These are phyloP conservation scores for Bruchidius siliquastri DNA, from an alignment of 2,888 invertebrate species.

Conservation along the genomic window DNA sequence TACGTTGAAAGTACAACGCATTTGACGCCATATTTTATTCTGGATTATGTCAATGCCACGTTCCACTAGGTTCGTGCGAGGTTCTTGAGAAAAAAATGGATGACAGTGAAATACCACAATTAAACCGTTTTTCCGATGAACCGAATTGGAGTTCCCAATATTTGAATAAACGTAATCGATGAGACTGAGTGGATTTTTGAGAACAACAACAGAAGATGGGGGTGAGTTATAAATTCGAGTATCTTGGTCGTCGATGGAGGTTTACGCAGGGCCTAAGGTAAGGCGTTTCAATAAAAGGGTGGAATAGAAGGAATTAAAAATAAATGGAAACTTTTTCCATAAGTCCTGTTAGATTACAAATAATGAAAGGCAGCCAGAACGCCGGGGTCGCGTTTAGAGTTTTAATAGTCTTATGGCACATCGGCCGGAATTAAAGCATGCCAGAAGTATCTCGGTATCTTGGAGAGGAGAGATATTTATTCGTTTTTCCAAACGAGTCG, in stretches of 20 bases:
- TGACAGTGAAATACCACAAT: too few species aligned
- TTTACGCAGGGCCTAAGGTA: constrained; percentile 28
- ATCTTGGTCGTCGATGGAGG: neutral
- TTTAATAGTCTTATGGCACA: constrained; percentile 49
- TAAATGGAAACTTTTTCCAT: constrained; percentile 51
- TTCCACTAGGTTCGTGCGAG: too few species aligned
- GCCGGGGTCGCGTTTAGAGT: constrained; percentile 49
- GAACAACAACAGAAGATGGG: neutral
- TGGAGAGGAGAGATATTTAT: constrained; percentile 43
- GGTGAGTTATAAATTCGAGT: neutral
- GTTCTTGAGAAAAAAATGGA: too few species aligned
- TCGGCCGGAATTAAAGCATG: constrained; percentile 46
- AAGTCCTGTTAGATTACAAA: constrained; percentile 49
- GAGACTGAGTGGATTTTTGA: neutral
- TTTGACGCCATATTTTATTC: too few species aligned
- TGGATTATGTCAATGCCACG: too few species aligned
- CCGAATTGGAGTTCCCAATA: neutral
- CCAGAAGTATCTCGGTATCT: constrained; percentile 35
- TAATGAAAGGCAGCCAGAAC: constrained; percentile 46
- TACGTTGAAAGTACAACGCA: too few species aligned
- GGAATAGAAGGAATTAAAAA: constrained; percentile 50
- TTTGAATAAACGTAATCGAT: neutral
- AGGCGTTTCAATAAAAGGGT: constrained; percentile 47
- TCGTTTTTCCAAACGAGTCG: constrained; percentile 50
- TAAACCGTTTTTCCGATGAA: too few species aligned